Conservation (phyloP, 2,113 vertebrate species). For the Phalacrocorax carbo region DNA sequence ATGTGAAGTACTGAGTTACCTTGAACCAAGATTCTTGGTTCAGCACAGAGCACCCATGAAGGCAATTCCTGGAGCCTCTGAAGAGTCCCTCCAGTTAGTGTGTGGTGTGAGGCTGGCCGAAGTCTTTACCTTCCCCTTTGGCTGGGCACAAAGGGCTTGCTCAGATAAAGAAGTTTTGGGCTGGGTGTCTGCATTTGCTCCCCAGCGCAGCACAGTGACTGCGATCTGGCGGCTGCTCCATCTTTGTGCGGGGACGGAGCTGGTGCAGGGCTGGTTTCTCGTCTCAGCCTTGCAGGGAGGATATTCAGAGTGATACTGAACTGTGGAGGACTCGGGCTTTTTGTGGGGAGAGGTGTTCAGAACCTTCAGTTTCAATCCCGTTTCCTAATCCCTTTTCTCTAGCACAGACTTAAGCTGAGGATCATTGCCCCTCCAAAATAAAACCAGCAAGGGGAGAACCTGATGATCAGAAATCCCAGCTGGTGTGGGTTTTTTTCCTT, state of each 20-base stretch:
- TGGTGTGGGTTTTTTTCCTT: fast-evolving
- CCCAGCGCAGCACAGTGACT: fast-evolving
- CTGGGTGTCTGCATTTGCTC: neutral
- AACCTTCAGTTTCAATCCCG: neutral
- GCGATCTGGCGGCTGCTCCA: neutral
- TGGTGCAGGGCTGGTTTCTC: neutral
- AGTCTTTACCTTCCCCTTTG: neutral
- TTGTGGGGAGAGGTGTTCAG: neutral
- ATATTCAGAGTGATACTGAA: neutral
- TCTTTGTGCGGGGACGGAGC: neutral
- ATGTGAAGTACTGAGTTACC: neutral
- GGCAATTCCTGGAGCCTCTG: neutral
- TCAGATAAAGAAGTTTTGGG: neutral
- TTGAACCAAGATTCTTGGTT: neutral
- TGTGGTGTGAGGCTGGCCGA: neutral
- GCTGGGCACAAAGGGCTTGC: neutral
- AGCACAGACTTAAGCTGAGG: neutral
- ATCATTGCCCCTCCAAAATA: neutral
- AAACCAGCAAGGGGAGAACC: neutral
- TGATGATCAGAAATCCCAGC: neutral
- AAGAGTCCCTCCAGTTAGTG: neutral
- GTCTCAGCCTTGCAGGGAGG: neutral
- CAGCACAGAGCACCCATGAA: fast-evolving
- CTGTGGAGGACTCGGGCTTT: neutral
- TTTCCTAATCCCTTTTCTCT: neutral